These are phyloP conservation scores for Zelleria hepariella DNA, from an alignment of 2,888 invertebrate genomes.

Conservation along the genomic window DNA sequence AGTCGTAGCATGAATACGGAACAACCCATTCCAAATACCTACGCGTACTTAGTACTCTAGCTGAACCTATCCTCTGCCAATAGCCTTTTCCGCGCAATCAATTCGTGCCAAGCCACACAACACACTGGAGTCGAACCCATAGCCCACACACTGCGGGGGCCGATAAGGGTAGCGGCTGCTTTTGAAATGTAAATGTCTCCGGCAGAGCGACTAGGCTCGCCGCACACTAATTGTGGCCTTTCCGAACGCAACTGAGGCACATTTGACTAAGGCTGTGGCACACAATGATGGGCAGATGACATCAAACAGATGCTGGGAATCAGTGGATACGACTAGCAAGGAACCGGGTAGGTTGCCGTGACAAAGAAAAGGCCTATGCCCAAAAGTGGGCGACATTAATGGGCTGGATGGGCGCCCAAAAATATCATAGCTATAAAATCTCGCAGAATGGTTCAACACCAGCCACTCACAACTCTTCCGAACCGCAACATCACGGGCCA, in stretches of 20 bases:
- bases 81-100: too few relatives aligned
- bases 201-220: not conserved
- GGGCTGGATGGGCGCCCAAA: not conserved
- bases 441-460: too few relatives aligned
- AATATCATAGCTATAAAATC: too few relatives aligned
- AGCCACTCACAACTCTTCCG: too few relatives aligned
- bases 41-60: too few relatives aligned
- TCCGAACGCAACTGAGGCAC: not conserved
- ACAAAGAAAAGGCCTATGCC: not conserved
- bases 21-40: too few relatives aligned
- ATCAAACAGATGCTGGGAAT: too few relatives aligned
- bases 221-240: not conserved
- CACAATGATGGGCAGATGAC: not conserved
- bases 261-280: not conserved
- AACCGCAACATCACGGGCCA: too few relatives aligned
- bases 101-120: not conserved
- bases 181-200: conserved; percentile 3
- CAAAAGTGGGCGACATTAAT: not conserved
- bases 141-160: not conserved
- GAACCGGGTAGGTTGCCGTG: not conserved
- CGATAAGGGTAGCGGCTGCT: conserved; percentile 1
- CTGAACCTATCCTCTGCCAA: too few relatives aligned
- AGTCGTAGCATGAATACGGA: too few relatives aligned
- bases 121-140: not conserved
- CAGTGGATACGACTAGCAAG: not conserved